A percentile compares a stretch with the other conserved stretches of the same genome.
Conservation (phyloP, 2,888 invertebrate genomes). For the Liopterus haemorrhoidalis region DNA sequence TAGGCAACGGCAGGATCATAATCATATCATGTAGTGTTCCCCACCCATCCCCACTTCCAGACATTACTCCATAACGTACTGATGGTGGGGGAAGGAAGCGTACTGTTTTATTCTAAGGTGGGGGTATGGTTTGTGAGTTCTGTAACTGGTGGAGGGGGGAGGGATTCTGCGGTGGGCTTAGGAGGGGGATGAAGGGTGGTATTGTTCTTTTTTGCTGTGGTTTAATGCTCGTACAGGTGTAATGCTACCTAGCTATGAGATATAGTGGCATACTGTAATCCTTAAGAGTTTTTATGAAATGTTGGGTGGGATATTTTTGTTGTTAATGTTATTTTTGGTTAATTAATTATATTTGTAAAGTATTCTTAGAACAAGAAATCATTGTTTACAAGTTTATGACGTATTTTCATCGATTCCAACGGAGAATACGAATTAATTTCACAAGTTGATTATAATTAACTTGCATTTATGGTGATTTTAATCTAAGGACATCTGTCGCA, state of each 20-base stretch:
- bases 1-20: constrained; percentile 45
- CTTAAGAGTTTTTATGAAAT: constrained; percentile 1
- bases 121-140: too few relatives aligned
- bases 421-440: too few relatives aligned
- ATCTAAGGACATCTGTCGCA: too few relatives aligned
- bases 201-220: constrained; percentile 24
- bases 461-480: too few relatives aligned
- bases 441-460: too few relatives aligned
- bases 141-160: constrained; percentile 8
- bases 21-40: constrained; percentile 44
- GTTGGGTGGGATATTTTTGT: too few relatives aligned
- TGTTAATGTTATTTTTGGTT: too few relatives aligned
- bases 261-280: constrained; percentile 1
- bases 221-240: constrained; percentile 20
- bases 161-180: not conserved
- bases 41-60: constrained; percentile 31
- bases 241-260: constrained; percentile 8
- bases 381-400: too few relatives aligned
- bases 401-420: too few relatives aligned
- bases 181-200: constrained; percentile 17
- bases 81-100: constrained; percentile 5
- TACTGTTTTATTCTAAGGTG: not conserved
- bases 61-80: not conserved
- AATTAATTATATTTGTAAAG: too few relatives aligned
- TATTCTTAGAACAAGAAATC: too few relatives aligned